These are phyloP conservation scores for Lepidocyrtoides sp. DNA, from an alignment of 2,888 invertebrate genomes.

Conservation along the genomic window DNA sequence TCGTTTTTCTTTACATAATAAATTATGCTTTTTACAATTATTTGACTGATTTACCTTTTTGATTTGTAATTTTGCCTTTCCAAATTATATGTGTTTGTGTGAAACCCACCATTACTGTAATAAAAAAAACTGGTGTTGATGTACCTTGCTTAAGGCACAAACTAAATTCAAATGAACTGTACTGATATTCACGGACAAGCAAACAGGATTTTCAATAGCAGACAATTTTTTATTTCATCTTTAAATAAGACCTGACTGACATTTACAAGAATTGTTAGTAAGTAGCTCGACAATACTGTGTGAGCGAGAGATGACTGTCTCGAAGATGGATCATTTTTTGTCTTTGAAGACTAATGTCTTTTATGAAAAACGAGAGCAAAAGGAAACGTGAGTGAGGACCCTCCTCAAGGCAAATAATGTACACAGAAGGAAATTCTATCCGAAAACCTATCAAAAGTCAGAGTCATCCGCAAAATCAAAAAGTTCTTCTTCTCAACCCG, in stretches of 20 bases:
- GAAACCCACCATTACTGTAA: not conserved
- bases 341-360: not conserved
- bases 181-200: not conserved
- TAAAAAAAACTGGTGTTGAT: not conserved
- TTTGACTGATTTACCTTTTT: not conserved
- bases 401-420: slow-evolving; percentile 9
- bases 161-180: not conserved
- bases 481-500: slow-evolving; percentile 45
- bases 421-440: slow-evolving; percentile 3
- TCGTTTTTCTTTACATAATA: not conserved
- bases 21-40: not conserved
- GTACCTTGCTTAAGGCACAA: not conserved
- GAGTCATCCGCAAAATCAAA: slow-evolving; percentile 58
- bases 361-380: not conserved
- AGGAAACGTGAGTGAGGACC: not conserved
- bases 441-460: slow-evolving; percentile 59
- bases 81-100: slow-evolving; percentile 4
- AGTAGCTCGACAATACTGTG: no score
- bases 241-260: slow-evolving; percentile 13
- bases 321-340: slow-evolving; percentile 7
- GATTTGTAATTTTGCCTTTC: slow-evolving; percentile 8
- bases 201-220: not conserved
- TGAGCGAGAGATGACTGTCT: not conserved
- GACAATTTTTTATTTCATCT: slow-evolving; percentile 48
- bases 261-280: not conserved